phyloP scores from a whole-genome alignment of 2,113 vertebrate species.

The Antechinus flavipes region DNA sequence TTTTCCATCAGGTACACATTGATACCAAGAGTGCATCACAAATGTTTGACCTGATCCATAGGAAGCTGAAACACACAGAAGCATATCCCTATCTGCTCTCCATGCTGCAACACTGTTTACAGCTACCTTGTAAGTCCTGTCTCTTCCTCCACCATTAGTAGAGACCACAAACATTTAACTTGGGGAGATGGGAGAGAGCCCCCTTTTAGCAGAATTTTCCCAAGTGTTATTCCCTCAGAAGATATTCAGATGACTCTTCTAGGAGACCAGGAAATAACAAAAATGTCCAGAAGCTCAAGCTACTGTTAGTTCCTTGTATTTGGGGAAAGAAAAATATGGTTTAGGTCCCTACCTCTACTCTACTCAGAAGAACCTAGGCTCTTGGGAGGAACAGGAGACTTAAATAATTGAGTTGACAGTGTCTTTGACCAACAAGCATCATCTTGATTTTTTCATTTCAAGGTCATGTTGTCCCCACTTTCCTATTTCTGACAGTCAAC shows the following conservation, averaged over 20 bases:
- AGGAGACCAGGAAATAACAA: neutral
- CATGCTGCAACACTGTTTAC: conserved; percentile 96
- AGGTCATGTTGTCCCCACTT: conserved; percentile 48
- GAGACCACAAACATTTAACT: neutral
- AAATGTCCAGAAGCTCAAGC: neutral
- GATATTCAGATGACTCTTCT: neutral
- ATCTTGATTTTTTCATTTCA: conserved; percentile 43
- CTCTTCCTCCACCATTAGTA: rapidly evolving
- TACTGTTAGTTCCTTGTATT: neutral
- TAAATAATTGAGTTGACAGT: neutral
- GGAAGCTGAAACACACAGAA: conserved; percentile 95
- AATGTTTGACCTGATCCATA: conserved; percentile 98
- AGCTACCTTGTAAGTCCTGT: conserved; percentile 94
- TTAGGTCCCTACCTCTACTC: neutral
- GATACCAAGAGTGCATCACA: conserved; percentile 97
- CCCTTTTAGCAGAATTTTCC: neutral
- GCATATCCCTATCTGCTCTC: conserved; percentile 97
- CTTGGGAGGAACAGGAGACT: neutral
- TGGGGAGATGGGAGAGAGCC: neutral
- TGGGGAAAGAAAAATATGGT: neutral
- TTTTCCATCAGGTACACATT: conserved; percentile 89
- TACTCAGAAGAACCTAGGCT: neutral
- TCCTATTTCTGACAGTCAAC: conserved; percentile 30
- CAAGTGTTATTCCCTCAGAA: neutral
- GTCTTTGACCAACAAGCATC: neutral